Evolutionary conservation across 1,140 invertebrate genomes (phyloP), one percentile per base, ranked within the genome.

Genomic region (Pseudomyrmex pallidus): DNA sequence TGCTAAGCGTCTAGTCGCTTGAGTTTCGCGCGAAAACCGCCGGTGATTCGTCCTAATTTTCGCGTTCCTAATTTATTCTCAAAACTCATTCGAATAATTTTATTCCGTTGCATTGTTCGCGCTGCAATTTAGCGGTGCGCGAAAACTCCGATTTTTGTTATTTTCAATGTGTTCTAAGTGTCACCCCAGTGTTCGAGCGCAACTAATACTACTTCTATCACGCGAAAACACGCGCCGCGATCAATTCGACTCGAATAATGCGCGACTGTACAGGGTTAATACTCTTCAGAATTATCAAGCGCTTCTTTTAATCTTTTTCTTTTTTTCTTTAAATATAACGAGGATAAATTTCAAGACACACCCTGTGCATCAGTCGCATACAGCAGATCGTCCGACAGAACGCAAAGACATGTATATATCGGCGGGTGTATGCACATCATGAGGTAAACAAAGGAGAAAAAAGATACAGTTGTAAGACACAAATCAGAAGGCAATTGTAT

Each of bases 401-500:
- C 44, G 70, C 22, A 85, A 17, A 74, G 59, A 68, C 66, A 73
- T n/a, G 35, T 35, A 35, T 35, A 35, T 35, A 35, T 35, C 35
- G 35, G 35, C 35, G 35, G 64, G 46, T 35, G 15, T 48, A 85
- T 13, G 57, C 15, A 82, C 62, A 63, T 12, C 52, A 78, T 17
- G 62, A 84, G 59, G 64, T 72, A 84, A 77, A 70, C 20, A 70
- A 61, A 89, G 83, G 77, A 44, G 12, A 25, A 52, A 44, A 77
- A 67, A 44, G 68, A 52, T 52, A 59, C 83, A 70, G 78, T 20
- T 59, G 74, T 68, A 77, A 85, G 74, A 90, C 82, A 87, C 83
- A 89, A 87, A 70, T 46, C 74, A 66, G 67, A 90, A 90, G 83
- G 85, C 70, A 87, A 89, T 35, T 35, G 25, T 90, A 91, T 86